Evolutionary conservation across 2,888 invertebrate species (phyloP), one percentile per base, ranked within the genome.

Genomic region (Slavum lentiscoides): DNA sequence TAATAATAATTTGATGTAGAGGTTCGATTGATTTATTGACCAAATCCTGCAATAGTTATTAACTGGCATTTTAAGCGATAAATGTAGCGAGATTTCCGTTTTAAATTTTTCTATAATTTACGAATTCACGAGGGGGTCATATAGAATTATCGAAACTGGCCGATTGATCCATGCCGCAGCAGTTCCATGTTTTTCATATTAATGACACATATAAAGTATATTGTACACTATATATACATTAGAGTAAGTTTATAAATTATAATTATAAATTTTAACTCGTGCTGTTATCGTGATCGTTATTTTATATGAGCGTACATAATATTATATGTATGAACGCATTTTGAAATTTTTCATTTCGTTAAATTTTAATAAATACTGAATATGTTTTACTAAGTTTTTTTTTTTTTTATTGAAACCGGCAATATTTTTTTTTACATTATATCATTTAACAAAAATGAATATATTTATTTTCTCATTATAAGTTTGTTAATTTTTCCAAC

Each of bases 51-150:
- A 59, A 23, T n/a, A 30, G 21, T 43, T 13, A 43, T 55, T 17
- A 64, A 30, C 39, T 5, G 75, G 43, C 17, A 67, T 49, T 43
- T n/a, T 59, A 59, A 76, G 75, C 75, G 67, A 76, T 76, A 76
- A 76, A 76, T 68, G n/a, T 74, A 23, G n/a, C 43, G 9, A 43
- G 7, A 9, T 43, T 59, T 59, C n/a, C n/a, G n/a, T 6, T 59
- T 11, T n/a, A 59, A 23, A 23, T 64, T 68, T 21, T 49, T 67
- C 43, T 67, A 21, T 64, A 17, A 30, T 55, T 9, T 37, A 30
- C 6, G 13, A 13, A 37, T 37, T 53, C 19, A 58, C 19, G 7
- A 30, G 21, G 23, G 39, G 19, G 11, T 58, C 39, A 21, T 49
- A 49, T 13, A 49, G 15, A 30, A 30, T 30, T 49, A 49, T 49